Base-by-base conservation (phyloP, 1,140 invertebrate genomes). In the Zeugodacus cucurbitae region DNA sequence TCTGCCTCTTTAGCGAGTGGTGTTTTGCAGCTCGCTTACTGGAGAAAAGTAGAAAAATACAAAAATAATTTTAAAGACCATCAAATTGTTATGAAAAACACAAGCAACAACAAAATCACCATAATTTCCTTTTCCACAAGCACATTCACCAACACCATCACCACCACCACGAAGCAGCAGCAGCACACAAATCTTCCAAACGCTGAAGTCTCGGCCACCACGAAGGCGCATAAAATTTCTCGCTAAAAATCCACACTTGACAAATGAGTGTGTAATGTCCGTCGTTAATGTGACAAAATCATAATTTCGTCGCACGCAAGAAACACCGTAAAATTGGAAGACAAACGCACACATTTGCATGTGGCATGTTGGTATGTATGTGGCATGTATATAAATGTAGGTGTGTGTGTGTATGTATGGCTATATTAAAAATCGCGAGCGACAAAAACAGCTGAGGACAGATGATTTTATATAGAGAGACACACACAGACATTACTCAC, bases 381-480 rank as follows among this genome's bases (percentile, higher is more conserved):
- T 74, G 11, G 22, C n/a, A n/a, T n/a, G n/a, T n/a, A n/a, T n/a
- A n/a, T n/a, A n/a, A n/a, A n/a, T n/a, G 41, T 82, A 14, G 6
- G 74, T 48, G 0, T 41, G 59, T 20, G 3, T 44, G 34, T 87
- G 29, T 87, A 22, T 87, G 86, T 26, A 87, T 87, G 74, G 34
- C 74, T 82, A 54, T 26, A 82, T 82, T 82, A 82, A 82, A 74
- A 82, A 48, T 48, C n/a, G 74, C 74, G 74, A 82, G 74, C 74
- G 37, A 82, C n/a, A 7, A 82, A 82, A 82, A 48, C 74, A 82
- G 74, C 74, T 82, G 74, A 41, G 74, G n/a, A 82, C 74, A 82
- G 74, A 82, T 82, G 22, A 82, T 82, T 82, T 82, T 82, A 82
- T 82, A n/a, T n/a, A n/a, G n/a, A n/a, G n/a, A 82, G 44, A 82